Conservation (phyloP, 2,797 vertebrate species). For the Chrosomus eos region DNA sequence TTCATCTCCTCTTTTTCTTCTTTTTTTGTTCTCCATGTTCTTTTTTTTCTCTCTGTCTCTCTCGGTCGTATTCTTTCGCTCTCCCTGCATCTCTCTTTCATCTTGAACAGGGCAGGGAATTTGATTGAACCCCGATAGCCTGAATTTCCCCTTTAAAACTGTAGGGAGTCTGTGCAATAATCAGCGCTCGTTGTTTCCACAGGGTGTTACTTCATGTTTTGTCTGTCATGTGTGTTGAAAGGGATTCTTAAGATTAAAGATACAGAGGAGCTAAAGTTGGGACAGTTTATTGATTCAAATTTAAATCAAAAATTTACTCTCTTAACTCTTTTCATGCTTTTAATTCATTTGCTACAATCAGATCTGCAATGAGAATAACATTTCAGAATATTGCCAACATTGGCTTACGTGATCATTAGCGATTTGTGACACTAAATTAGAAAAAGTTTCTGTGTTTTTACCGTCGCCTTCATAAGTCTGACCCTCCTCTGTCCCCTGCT, state of each 20-base stretch:
- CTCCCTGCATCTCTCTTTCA: constrained; percentile 60
- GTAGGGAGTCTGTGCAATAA: constrained; percentile 76
- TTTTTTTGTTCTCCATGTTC: constrained; percentile 64
- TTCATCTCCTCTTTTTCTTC: constrained; percentile 79
- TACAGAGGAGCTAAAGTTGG: constrained; percentile 1
- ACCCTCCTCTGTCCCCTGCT: constrained; percentile 11
- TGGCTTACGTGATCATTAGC: background rate
- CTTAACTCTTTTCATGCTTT: constrained; percentile 19
- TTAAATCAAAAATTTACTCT: background rate
- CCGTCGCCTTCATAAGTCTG: background rate
- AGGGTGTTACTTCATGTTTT: constrained; percentile 70
- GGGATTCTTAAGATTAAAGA: constrained; percentile 19
- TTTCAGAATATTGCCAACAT: constrained; percentile 11
- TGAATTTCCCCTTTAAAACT: constrained; percentile 66
- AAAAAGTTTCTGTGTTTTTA: constrained; percentile 4
- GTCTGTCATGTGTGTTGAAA: constrained; percentile 37
- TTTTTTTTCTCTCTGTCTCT: constrained; percentile 50
- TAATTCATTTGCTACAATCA: background rate
- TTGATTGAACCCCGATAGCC: constrained; percentile 53
- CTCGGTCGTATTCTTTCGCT: constrained; percentile 41
- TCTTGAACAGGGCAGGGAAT: constrained; percentile 57
- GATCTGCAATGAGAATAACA: background rate
- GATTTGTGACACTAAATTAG: background rate
- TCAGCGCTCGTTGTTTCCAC: constrained; percentile 80
- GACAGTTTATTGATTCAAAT: constrained; percentile 14